Evolutionary conservation across 2,888 invertebrate genomes (phyloP).

Genomic region (Cantharis rustica): DNA sequence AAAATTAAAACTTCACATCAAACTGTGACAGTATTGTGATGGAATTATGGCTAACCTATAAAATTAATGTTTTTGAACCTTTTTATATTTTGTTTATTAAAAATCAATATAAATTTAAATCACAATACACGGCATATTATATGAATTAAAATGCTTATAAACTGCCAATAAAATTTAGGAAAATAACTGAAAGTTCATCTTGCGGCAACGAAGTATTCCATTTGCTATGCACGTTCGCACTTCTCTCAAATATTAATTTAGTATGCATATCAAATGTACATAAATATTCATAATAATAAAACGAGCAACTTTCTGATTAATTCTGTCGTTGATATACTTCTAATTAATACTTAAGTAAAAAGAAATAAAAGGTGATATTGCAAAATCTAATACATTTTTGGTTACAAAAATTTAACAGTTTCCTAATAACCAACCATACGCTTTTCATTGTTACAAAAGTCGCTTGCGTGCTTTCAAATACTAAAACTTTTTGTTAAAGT

Average conservation of each 20-base stretch:
- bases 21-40: not conserved
- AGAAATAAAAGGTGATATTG: not conserved
- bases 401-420: not conserved
- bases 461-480: not conserved
- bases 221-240: slow-evolving; percentile 6
- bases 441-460: not conserved
- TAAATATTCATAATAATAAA: slow-evolving; percentile 20
- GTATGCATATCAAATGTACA: slow-evolving; percentile 14
- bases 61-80: not conserved
- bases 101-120: not conserved
- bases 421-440: not conserved
- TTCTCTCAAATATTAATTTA: slow-evolving; percentile 15
- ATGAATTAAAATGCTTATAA: not conserved
- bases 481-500: not conserved
- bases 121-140: not conserved
- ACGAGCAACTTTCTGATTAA: slow-evolving; percentile 14
- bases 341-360: not conserved
- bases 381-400: not conserved
- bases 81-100: not conserved
- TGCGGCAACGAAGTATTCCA: slow-evolving; percentile 8
- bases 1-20: not conserved
- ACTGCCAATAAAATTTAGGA: not conserved
- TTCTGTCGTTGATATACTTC: slow-evolving; percentile 5
- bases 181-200: slow-evolving; percentile 6
- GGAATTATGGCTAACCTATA: not conserved